Percentiles rank a stretch among this genome's conserved stretches.
These are phyloP conservation scores for Apis florea DNA, from an alignment of 1,140 invertebrate species.

Conservation along the genomic window DNA sequence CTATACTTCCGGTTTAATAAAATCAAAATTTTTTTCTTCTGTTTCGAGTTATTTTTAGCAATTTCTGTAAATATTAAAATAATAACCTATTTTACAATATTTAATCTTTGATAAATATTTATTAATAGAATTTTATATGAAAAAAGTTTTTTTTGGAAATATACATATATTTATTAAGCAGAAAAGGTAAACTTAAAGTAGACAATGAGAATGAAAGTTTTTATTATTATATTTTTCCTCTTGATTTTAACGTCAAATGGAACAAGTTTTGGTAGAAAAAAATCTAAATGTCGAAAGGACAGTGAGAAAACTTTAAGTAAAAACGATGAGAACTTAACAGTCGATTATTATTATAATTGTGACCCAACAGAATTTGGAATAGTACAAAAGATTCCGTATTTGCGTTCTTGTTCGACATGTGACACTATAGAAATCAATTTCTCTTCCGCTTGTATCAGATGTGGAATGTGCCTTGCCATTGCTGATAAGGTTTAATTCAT, in stretches of 20 bases:
- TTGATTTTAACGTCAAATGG: not conserved
- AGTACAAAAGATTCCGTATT: constrained; percentile 67
- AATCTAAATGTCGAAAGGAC: not conserved
- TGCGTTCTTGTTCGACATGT: not conserved
- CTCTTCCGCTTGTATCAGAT: constrained; percentile 72
- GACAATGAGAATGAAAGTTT: not conserved
- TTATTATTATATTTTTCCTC: not conserved
- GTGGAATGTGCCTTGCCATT: constrained; percentile 70
- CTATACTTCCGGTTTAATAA: not conserved
- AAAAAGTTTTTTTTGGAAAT: not conserved
- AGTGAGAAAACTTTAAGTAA: not conserved
- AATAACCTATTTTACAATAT: constrained; percentile 11
- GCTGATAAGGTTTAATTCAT: constrained; percentile 66
- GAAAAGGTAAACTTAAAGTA: not conserved
- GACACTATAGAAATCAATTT: constrained; percentile 55
- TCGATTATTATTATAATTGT: constrained; percentile 60
- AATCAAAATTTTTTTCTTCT: constrained; percentile 35
- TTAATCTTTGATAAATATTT: not conserved
- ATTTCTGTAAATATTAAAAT: not conserved
- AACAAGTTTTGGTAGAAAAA: constrained; percentile 13
- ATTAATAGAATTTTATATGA: not conserved
- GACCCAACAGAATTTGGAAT: constrained; percentile 51
- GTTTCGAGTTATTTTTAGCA: not conserved
- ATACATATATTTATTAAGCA: no score
- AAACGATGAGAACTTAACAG: constrained; percentile 24